phyloP scores from a whole-genome alignment of 2,888 invertebrate species.

The Hirtodrosophila histrioides region DNA sequence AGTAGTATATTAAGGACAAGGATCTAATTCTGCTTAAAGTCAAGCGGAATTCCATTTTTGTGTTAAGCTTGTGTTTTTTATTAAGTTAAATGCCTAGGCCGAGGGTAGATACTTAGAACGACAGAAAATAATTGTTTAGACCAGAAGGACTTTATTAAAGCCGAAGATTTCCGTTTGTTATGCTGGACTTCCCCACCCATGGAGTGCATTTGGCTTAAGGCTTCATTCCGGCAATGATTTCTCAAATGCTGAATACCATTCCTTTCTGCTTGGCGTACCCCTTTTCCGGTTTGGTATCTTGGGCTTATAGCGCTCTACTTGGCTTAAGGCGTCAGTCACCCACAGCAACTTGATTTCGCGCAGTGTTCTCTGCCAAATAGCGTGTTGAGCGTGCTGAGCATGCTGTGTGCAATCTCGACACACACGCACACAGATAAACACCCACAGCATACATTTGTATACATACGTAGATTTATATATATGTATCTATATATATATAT shows the following conservation, averaged over 20 bases:
- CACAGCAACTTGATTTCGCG: conserved; percentile 53
- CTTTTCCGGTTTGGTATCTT: conserved; percentile 38
- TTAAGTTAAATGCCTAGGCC: too few species aligned
- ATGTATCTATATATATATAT: conserved; percentile 30
- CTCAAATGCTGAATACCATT: conserved; percentile 31
- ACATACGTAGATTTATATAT: conserved; percentile 1
- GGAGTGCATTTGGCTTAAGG: conserved; percentile 22
- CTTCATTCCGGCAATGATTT: conserved; percentile 46
- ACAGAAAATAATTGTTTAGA: conserved; percentile 7
- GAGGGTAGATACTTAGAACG: neutral
- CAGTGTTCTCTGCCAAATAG: conserved; percentile 60
- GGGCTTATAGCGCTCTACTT: conserved; percentile 46
- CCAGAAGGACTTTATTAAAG: conserved; percentile 12
- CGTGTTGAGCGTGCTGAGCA: conserved; percentile 57
- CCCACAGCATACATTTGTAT: conserved; percentile 12
- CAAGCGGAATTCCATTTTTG: too few species aligned
- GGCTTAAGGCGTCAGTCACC: conserved; percentile 46
- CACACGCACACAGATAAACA: conserved; percentile 18
- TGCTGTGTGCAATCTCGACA: conserved; percentile 50
- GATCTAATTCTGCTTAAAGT: too few species aligned
- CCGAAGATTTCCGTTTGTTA: conserved; percentile 7
- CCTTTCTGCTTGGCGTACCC: conserved; percentile 35
- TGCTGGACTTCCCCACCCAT: conserved; percentile 3
- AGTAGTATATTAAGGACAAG: too few species aligned
- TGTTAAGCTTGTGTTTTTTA: too few species aligned